Evolutionary conservation across 2,797 vertebrate species (phyloP).

Genomic region (Pygocentrus nattereri): DNA sequence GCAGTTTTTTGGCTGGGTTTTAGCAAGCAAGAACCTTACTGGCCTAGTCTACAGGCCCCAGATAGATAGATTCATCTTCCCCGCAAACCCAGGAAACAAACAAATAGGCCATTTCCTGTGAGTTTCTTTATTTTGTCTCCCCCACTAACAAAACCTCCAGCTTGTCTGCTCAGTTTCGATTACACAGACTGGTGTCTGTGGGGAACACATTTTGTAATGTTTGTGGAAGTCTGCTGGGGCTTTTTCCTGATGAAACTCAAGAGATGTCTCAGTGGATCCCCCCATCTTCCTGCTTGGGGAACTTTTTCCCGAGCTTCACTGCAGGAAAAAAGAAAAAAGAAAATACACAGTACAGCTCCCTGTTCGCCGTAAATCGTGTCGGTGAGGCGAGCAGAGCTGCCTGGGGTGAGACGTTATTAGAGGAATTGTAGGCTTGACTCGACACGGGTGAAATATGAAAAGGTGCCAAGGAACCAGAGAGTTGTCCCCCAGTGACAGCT

Average conservation of each 20-base stretch:
- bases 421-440: slow-evolving; percentile 42
- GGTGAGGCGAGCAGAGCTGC: slow-evolving; percentile 38
- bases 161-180: slow-evolving; percentile 29
- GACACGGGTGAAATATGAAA: slow-evolving; percentile 53
- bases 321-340: neutral
- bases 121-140: slow-evolving; percentile 1
- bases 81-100: slow-evolving; percentile 19
- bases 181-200: slow-evolving; percentile 52
- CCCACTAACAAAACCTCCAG: slow-evolving; percentile 17
- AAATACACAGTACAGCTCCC: slow-evolving; percentile 23
- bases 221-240: slow-evolving; percentile 62
- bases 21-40: slow-evolving; percentile 1
- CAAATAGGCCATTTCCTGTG: slow-evolving; percentile 18
- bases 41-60: neutral
- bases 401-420: slow-evolving; percentile 44
- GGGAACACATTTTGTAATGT: slow-evolving; percentile 66
- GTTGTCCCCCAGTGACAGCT: slow-evolving; percentile 40
- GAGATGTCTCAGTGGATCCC: slow-evolving; percentile 37
- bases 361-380: slow-evolving; percentile 35
- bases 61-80: slow-evolving; percentile 15
- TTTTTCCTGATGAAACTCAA: slow-evolving; percentile 58
- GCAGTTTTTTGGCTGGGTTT: neutral
- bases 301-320: slow-evolving; percentile 42
- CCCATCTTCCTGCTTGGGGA: slow-evolving; percentile 49
- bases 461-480: slow-evolving; percentile 23